Percentiles rank a stretch among this genome's conserved stretches.
phyloP scores from a whole-genome alignment of 1,140 invertebrate genomes.

The Panagrolaimus sp. region DNA sequence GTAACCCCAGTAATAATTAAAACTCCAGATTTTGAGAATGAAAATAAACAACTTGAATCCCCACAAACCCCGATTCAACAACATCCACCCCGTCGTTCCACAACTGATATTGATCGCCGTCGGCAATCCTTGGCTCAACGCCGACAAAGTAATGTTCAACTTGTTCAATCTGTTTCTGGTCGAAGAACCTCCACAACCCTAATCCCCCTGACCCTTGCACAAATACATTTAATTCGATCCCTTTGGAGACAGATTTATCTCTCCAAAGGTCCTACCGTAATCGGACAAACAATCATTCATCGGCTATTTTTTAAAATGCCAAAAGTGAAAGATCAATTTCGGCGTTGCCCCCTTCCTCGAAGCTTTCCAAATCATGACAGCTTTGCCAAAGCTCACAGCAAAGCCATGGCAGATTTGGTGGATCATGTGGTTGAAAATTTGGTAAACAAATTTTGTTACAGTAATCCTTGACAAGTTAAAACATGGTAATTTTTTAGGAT shows the following conservation, averaged over 20 bases:
- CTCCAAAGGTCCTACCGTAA: conserved; percentile 57
- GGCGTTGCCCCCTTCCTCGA: conserved; percentile 40
- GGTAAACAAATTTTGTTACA: too few relatives aligned
- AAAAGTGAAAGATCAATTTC: conserved; percentile 55
- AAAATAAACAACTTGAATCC: too few relatives aligned
- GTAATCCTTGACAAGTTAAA: too few relatives aligned
- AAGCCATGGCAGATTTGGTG: conserved; percentile 51
- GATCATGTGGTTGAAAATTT: conserved; percentile 58
- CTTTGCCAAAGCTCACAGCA: conserved; percentile 54
- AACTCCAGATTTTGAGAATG: too few relatives aligned
- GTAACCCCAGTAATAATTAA: not conserved
- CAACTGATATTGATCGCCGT: conserved; percentile 30
- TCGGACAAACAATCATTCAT: conserved; percentile 54
- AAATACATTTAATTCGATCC: conserved; percentile 55
- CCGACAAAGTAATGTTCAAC: conserved; percentile 53
- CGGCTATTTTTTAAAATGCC: conserved; percentile 57
- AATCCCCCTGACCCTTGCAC: conserved; percentile 53
- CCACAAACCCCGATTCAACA: not conserved
- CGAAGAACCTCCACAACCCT: conserved; percentile 55
- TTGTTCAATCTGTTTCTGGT: conserved; percentile 46
- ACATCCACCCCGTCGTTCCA: conserved; percentile 7
- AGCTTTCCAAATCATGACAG: conserved; percentile 53
- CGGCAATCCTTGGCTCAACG: conserved; percentile 42
- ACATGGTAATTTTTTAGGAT: conserved; percentile 25
- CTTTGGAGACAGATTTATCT: conserved; percentile 58